phyloP scores from a whole-genome alignment of 2,888 invertebrate species.

The Caenorhabditis afra region DNA sequence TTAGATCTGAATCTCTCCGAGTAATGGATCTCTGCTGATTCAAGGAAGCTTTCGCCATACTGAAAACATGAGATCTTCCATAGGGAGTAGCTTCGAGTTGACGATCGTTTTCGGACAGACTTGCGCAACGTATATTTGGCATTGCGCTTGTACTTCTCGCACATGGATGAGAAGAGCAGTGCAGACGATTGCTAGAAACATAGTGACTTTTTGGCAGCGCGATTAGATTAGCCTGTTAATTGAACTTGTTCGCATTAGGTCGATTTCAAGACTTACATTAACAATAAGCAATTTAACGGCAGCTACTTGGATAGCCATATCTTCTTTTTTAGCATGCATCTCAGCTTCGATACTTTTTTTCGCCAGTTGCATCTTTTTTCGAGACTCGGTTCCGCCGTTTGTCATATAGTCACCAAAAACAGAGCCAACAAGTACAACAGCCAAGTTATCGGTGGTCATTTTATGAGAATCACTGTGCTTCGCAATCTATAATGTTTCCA shows the following conservation, averaged over 20 bases:
- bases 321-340: conserved; percentile 36
- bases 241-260: not conserved
- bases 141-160: conserved; percentile 52
- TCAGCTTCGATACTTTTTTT: conserved; percentile 24
- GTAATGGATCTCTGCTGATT: conserved; percentile 13
- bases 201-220: conserved; percentile 46
- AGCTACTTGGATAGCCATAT: conserved; percentile 48
- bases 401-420: conserved; percentile 66
- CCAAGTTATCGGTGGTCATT: conserved; percentile 70
- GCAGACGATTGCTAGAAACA: conserved; percentile 46
- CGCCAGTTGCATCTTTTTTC: conserved; percentile 39
- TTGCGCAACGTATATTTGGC: conserved; percentile 44
- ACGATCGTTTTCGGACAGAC: conserved; percentile 27
- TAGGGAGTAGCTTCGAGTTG: not conserved
- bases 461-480: conserved; percentile 59
- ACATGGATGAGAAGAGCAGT: conserved; percentile 7
- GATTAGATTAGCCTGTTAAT: conserved; percentile 50
- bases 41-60: conserved; percentile 34
- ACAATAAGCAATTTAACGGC: conserved; percentile 52
- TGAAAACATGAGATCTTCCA: conserved; percentile 15
- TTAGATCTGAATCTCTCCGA: conserved; percentile 56
- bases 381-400: conserved; percentile 43
- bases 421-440: conserved; percentile 69
- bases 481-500: conserved; percentile 51
- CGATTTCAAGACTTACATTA: conserved; percentile 29